Percentiles rank a stretch among this genome's conserved stretches.
These are phyloP conservation scores for Turritopsis rubra DNA, from an alignment of 30 jellyfish, hydroid and myxozoan genomes.

Conservation along the genomic window DNA sequence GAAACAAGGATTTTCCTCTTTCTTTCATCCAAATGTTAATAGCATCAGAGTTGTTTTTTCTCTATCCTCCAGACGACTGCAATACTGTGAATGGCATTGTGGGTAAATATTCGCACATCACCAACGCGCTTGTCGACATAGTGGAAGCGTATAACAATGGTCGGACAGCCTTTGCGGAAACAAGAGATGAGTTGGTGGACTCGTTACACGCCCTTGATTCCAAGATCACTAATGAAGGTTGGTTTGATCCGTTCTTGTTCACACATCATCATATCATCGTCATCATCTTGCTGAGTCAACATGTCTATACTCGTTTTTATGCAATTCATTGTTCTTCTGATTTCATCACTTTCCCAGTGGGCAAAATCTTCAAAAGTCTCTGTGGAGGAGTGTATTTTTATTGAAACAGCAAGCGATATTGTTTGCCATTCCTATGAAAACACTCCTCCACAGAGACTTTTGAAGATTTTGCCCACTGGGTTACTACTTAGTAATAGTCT, in stretches of 20 bases:
- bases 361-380: too few species aligned
- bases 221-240: conserved; percentile 34
- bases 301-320: too few species aligned
- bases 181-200: conserved; percentile 30
- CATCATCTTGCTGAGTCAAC: too few species aligned
- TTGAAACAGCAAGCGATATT: too few species aligned
- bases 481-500: too few species aligned
- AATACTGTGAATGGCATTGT: conserved; percentile 22
- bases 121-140: conserved; percentile 23
- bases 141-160: conserved; percentile 35
- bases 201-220: conserved; percentile 34
- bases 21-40: not conserved
- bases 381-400: too few species aligned
- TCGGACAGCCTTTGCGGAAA: conserved; percentile 21
- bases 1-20: too few species aligned
- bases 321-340: too few species aligned
- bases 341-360: too few species aligned
- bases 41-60: not conserved
- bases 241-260: not conserved
- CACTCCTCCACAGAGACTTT: too few species aligned
- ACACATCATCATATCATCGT: not conserved
- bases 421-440: too few species aligned
- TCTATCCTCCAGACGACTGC: conserved; percentile 21
- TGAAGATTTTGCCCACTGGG: too few species aligned
- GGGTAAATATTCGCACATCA: conserved; percentile 24